These are phyloP conservation scores for Eulemur macaco DNA, from an alignment of 2,113 vertebrate species.

Conservation along the genomic window DNA sequence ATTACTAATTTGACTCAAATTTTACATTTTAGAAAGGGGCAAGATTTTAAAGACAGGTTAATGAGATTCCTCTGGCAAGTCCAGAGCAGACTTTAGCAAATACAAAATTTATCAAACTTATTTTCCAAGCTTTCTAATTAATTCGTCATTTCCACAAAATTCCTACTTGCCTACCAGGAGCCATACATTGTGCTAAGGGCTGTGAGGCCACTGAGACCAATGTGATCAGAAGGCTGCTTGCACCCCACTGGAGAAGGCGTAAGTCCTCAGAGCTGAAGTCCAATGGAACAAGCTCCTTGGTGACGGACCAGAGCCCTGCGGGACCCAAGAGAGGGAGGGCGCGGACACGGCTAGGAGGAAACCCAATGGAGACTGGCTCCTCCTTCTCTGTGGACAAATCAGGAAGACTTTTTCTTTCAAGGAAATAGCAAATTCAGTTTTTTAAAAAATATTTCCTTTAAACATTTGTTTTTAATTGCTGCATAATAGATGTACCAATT, in stretches of 20 bases:
- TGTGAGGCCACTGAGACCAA: background rate
- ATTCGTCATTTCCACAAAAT: background rate
- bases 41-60: background rate
- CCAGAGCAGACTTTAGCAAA: background rate
- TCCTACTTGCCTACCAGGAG: background rate
- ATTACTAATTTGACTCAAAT: background rate
- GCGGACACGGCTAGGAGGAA: background rate
- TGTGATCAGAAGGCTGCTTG: background rate
- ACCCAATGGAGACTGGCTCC: background rate
- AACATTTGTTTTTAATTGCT: background rate
- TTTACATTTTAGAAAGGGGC: constrained; percentile 4
- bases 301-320: background rate
- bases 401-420: background rate
- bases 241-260: background rate
- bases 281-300: too few relatives aligned
- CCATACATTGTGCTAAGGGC: too few relatives aligned
- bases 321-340: too few relatives aligned
- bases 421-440: background rate
- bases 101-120: background rate
- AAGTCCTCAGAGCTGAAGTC: background rate
- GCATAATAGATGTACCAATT: background rate
- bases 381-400: background rate
- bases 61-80: background rate
- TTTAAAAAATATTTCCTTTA: too few relatives aligned
- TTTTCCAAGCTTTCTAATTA: background rate